Evolutionary conservation across 2,888 invertebrate species (phyloP).

Genomic region (Drosophila neonasuta): DNA sequence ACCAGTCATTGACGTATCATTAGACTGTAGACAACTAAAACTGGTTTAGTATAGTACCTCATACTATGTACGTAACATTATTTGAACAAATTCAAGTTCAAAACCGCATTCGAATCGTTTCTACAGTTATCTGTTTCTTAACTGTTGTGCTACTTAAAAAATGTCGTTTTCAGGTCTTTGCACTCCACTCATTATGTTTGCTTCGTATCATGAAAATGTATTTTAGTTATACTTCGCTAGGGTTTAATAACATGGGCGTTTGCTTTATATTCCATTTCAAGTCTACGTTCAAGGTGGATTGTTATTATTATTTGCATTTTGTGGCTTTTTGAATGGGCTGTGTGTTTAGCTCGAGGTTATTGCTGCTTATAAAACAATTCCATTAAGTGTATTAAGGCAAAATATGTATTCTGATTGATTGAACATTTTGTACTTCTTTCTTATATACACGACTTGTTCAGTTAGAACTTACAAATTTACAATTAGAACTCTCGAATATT

Average conservation of each 20-base stretch:
- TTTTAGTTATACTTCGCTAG: slow-evolving; percentile 7
- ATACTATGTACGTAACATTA: slow-evolving; percentile 1
- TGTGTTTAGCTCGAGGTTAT: not conserved
- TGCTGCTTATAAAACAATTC: not conserved
- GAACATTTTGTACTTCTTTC: not conserved
- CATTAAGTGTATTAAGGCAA: not conserved
- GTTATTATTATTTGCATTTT: slow-evolving; percentile 5
- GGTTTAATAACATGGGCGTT: slow-evolving; percentile 29
- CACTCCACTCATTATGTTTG: slow-evolving; percentile 30
- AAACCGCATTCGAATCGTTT: slow-evolving; percentile 5
- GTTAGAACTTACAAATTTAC: no score
- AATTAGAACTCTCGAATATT: no score
- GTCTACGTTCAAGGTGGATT: slow-evolving; percentile 40
- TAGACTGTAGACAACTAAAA: slow-evolving; percentile 22
- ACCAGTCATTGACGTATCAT: not conserved
- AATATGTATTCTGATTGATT: not conserved
- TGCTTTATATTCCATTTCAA: slow-evolving; percentile 20
- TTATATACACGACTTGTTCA: not conserved
- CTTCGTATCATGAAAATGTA: slow-evolving; percentile 10
- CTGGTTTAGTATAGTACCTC: slow-evolving; percentile 42
- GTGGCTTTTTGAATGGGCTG: not conserved
- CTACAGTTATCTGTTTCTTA: slow-evolving; percentile 26
- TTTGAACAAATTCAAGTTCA: slow-evolving; percentile 47
- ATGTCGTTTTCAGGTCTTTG: slow-evolving; percentile 42
- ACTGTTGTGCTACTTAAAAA: not conserved